A percentile compares a stretch with the other conserved stretches of the same genome.
phyloP scores from a whole-genome alignment of 2,888 invertebrate species.

The Orthosia gracilis region DNA sequence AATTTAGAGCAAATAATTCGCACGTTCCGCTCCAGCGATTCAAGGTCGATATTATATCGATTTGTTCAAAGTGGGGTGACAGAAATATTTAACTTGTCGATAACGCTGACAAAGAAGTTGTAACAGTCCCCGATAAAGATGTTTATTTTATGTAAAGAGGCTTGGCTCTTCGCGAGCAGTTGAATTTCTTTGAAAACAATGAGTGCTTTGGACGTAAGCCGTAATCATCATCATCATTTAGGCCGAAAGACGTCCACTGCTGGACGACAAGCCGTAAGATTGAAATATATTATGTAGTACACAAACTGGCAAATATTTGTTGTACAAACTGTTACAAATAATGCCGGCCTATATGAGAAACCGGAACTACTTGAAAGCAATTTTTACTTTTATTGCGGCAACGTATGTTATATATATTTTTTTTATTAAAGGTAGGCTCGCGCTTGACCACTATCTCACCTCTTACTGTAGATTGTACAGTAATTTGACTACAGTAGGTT shows the following conservation, averaged over 20 bases:
- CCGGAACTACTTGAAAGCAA: background rate
- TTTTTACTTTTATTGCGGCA: background rate
- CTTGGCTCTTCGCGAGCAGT: background rate
- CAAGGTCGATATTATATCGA: slow-evolving; percentile 85
- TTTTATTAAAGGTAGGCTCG: no score
- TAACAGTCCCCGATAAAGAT: background rate
- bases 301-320: slow-evolving; percentile 4
- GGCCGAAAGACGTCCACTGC: no score
- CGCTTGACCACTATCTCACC: no score
- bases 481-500: background rate
- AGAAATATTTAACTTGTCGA: slow-evolving; percentile 51
- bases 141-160: background rate
- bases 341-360: background rate
- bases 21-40: slow-evolving; percentile 79
- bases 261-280: no score
- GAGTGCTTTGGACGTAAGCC: background rate
- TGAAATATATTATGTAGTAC: no score
- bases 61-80: slow-evolving; percentile 75
- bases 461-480: no score
- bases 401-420: background rate
- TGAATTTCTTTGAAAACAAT: background rate
- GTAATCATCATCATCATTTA: no score
- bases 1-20: slow-evolving; percentile 78
- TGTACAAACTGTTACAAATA: slow-evolving; percentile 7
- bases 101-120: slow-evolving; percentile 12